These are phyloP conservation scores for Globodera ellingtonae DNA, from an alignment of 1,140 invertebrate genomes.

Conservation along the genomic window DNA sequence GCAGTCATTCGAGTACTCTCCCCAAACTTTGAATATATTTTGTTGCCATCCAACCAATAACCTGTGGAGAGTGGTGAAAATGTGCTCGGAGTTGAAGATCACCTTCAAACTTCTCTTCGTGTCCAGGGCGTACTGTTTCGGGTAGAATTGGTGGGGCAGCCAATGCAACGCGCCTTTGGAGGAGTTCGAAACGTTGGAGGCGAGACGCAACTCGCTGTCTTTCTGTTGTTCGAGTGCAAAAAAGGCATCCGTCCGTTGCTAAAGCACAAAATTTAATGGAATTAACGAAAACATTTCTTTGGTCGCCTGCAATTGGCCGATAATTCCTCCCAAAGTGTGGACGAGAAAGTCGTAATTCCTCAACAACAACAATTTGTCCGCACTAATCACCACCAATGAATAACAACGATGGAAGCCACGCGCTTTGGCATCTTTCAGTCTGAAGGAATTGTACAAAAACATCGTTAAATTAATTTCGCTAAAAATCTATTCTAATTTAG, in stretches of 20 bases:
- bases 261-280: constrained; percentile 16
- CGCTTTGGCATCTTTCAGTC: constrained; percentile 46
- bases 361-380: constrained; percentile 43
- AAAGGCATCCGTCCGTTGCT: constrained; percentile 33
- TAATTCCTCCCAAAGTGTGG: constrained; percentile 36
- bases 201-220: constrained; percentile 40
- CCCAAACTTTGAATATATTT: not conserved
- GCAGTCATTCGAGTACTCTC: not conserved
- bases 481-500: not conserved
- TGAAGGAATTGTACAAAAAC: not conserved
- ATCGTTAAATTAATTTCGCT: constrained; percentile 2
- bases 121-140: constrained; percentile 34
- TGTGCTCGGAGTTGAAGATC: constrained; percentile 36
- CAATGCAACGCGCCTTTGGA: constrained; percentile 20
- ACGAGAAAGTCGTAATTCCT: constrained; percentile 49
- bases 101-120: constrained; percentile 43
- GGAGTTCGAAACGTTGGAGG: constrained; percentile 28
- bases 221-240: constrained; percentile 36
- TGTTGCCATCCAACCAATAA: constrained; percentile 14
- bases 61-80: constrained; percentile 44
- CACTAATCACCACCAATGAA: constrained; percentile 43
- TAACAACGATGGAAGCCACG: constrained; percentile 48
- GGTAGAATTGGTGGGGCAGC: constrained; percentile 47
- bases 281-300: constrained; percentile 5
- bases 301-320: constrained; percentile 32